Evolutionary conservation across 2,888 invertebrate species (phyloP), one percentile per base, ranked within the genome.

Genomic region (Tinea pellionella): DNA sequence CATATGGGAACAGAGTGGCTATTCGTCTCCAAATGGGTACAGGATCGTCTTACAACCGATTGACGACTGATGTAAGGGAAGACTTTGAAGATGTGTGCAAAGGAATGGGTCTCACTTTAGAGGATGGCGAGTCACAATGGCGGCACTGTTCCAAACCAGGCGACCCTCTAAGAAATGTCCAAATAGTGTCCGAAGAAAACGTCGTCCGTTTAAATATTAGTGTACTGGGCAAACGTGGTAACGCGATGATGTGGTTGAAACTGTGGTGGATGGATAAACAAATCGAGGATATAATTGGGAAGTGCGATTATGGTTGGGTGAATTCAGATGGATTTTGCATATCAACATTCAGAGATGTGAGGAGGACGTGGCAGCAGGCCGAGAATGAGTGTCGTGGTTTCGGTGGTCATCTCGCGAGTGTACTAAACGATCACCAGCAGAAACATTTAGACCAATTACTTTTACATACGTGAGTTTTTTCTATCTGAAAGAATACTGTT

Each of bases 251-350:
- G 78, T 88, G 89, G 77, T 66, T 92, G 65, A 89, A 89, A 64
- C 88, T 91, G 61, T 89, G 89, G 74, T 92, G 92, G 81, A 88
- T 89, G 73, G 91, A 92, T 57, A 89, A 90, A 65, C 87, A 90
- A 0, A 76, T 92, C 2, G 87, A 89, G 4, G 90, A 90, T 19
- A 74, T 92, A 1, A 90, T 91, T 19, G 90, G 90, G 0, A 88
- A 89, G 64, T 93, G 93, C 74, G 91, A 90, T 55, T 93, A 91
- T 65, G 92, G 92, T 0, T 93, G 93, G 92, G 89, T 93, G 62
- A 79, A 90, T 2, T 81, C 91, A 62, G 88, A 90, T 57, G 91
- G 91, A 65, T 91, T 91, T 73, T 93, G 93, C 70, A 86, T 93
- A 67, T 76, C 90, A 60, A 89, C 90, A 6, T 79, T 91, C 62